Conservation (phyloP, 2,797 vertebrate genomes). For the Chanos chanos region DNA sequence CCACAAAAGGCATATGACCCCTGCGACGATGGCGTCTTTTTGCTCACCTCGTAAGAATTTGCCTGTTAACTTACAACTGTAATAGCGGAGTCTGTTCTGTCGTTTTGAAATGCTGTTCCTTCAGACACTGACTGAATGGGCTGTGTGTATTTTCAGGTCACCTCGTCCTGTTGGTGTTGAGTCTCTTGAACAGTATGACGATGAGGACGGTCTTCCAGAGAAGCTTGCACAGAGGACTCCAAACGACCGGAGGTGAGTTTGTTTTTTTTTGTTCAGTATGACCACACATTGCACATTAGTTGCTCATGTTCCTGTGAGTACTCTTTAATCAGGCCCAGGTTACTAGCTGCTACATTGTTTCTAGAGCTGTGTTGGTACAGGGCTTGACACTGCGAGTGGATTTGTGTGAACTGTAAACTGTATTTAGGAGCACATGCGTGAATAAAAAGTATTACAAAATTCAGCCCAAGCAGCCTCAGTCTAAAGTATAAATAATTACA, state of each 20-base stretch:
- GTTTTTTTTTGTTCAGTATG: not conserved
- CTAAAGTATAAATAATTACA: too few relatives aligned
- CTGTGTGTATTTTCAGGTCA: constrained; percentile 64
- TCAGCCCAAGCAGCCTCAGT: too few relatives aligned
- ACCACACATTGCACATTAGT: not conserved
- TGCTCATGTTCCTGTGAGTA: not conserved
- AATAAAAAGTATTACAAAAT: too few relatives aligned
- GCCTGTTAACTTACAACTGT: not conserved
- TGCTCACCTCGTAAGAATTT: constrained; percentile 87
- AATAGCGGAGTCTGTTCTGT: not conserved
- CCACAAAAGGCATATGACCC: constrained; percentile 94
- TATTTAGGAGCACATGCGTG: too few relatives aligned
- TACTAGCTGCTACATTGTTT: not conserved
- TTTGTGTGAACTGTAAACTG: too few relatives aligned
- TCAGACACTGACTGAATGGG: not conserved
- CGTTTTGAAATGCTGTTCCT: not conserved
- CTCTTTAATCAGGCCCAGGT: not conserved
- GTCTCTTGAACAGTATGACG: constrained; percentile 91
- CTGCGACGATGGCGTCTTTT: constrained; percentile 91
- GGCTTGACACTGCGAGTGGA: too few relatives aligned
- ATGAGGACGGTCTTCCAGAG: constrained; percentile 96
- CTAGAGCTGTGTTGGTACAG: not conserved
- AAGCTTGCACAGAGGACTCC: constrained; percentile 97
- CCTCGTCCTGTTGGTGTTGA: constrained; percentile 94
- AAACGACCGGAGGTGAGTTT: constrained; percentile 91